These are phyloP conservation scores for Notocelia uddmanniana DNA, from an alignment of 2,888 invertebrate species.

Conservation along the genomic window DNA sequence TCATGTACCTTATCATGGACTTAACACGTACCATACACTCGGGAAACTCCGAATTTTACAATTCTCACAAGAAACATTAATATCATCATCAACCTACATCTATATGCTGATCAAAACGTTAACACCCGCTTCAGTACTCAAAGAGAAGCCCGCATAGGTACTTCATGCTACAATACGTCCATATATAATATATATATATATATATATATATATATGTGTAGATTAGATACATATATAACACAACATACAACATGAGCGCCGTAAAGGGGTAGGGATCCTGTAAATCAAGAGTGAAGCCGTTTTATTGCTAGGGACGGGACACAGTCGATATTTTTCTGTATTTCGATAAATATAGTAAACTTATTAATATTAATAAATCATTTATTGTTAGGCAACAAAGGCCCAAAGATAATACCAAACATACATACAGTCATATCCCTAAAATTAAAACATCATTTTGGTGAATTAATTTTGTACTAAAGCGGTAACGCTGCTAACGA, in stretches of 20 bases:
- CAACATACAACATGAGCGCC: slow-evolving; percentile 13
- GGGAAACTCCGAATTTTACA: too few species aligned
- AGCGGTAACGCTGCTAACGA: too few species aligned
- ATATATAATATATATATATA: not conserved
- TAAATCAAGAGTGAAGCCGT: slow-evolving; percentile 35
- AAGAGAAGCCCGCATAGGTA: slow-evolving; percentile 13
- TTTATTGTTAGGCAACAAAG: too few species aligned
- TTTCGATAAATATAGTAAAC: slow-evolving; percentile 12
- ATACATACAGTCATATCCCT: too few species aligned
- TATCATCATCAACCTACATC: too few species aligned
- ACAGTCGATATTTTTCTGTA: too few species aligned
- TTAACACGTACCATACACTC: too few species aligned
- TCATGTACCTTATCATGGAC: too few species aligned
- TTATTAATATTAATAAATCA: not conserved
- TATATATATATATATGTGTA: not conserved
- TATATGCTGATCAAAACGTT: not conserved
- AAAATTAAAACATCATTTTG: too few species aligned
- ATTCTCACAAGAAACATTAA: too few species aligned
- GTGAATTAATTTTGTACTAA: too few species aligned
- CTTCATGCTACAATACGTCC: not conserved
- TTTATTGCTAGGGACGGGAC: slow-evolving; percentile 16
- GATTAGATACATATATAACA: not conserved
- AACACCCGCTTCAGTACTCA: not conserved
- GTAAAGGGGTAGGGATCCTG: slow-evolving; percentile 29
- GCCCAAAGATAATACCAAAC: too few species aligned